A percentile compares a stretch with the other conserved stretches of the same genome.
Evolutionary conservation across 1,140 invertebrate genomes (phyloP).

Genomic region (Dendroctonus ponderosae): DNA sequence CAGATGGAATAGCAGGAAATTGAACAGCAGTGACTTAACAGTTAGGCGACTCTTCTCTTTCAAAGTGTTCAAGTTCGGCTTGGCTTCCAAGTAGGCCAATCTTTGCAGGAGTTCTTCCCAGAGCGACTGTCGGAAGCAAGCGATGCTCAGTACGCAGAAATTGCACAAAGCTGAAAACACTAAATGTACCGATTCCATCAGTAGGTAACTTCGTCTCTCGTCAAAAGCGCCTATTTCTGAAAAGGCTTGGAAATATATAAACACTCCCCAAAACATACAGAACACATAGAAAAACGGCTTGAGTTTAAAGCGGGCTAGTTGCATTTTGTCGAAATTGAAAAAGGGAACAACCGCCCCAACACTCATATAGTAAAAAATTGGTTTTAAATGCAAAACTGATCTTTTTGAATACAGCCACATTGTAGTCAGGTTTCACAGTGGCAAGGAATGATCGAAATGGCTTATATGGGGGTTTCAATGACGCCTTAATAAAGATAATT

Average conservation of each 20-base stretch:
- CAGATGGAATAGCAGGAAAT: background rate
- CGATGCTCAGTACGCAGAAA: background rate
- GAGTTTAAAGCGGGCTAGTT: background rate
- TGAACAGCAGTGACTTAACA: background rate
- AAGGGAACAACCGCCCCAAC: background rate
- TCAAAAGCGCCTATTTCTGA: background rate
- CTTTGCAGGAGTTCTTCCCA: background rate
- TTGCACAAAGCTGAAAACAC: background rate
- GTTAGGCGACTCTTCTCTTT: background rate
- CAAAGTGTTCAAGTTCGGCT: background rate
- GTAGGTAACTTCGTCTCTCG: background rate
- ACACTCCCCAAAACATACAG: background rate
- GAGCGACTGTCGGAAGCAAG: background rate
- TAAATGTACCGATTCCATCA: background rate
- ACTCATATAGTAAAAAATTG: background rate
- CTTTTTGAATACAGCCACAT: constrained; percentile 2
- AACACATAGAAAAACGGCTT: background rate
- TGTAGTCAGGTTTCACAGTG: background rate
- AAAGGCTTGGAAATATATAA: background rate
- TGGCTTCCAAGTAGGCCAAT: background rate
- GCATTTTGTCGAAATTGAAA: constrained; percentile 2
- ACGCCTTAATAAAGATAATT: no score
- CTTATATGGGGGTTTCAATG: no score
- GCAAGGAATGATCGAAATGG: no score
- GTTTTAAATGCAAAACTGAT: background rate